These are phyloP conservation scores for Rutpela maculata DNA, from an alignment of 2,888 invertebrate genomes.

Conservation along the genomic window DNA sequence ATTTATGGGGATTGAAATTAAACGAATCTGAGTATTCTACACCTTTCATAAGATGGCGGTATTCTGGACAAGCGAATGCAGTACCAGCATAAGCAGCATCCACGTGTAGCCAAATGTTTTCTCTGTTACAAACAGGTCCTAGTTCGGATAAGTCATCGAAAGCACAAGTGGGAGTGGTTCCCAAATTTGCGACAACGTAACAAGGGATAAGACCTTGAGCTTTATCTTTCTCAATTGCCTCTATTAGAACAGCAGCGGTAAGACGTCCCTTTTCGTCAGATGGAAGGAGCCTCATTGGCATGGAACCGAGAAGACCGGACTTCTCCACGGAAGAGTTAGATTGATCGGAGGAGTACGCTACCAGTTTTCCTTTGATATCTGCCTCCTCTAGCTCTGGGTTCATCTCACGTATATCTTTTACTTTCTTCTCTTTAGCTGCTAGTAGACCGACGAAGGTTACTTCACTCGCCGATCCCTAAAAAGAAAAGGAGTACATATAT, in stretches of 20 bases:
- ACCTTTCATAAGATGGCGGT: conserved; percentile 78
- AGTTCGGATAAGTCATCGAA: conserved; percentile 93
- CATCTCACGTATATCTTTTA: conserved; percentile 76
- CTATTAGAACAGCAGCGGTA: conserved; percentile 80
- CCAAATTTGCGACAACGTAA: conserved; percentile 85
- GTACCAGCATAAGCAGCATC: conserved; percentile 98
- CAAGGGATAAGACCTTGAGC: conserved; percentile 91
- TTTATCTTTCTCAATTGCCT: conserved; percentile 86
- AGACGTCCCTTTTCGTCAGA: conserved; percentile 82
- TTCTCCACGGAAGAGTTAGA: conserved; percentile 95
- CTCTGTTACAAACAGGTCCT: conserved; percentile 86
- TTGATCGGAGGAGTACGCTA: conserved; percentile 91
- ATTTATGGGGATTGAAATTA: conserved; percentile 97
- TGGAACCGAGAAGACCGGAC: conserved; percentile 87
- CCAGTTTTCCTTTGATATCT: conserved; percentile 82
- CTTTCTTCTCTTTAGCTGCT: conserved; percentile 85
- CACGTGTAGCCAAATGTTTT: conserved; percentile 92
- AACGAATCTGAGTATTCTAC: conserved; percentile 91
- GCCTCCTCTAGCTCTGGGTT: conserved; percentile 80
- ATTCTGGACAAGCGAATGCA: conserved; percentile 95
- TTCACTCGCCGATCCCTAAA: conserved; percentile 93
- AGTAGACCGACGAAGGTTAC: conserved; percentile 89
- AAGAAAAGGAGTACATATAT: conserved; percentile 46
- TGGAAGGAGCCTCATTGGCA: conserved; percentile 85
- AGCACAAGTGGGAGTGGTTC: conserved; percentile 85